These are phyloP conservation scores for Myiozetetes cayanensis DNA, from an alignment of 2,113 vertebrate species.

Conservation along the genomic window DNA sequence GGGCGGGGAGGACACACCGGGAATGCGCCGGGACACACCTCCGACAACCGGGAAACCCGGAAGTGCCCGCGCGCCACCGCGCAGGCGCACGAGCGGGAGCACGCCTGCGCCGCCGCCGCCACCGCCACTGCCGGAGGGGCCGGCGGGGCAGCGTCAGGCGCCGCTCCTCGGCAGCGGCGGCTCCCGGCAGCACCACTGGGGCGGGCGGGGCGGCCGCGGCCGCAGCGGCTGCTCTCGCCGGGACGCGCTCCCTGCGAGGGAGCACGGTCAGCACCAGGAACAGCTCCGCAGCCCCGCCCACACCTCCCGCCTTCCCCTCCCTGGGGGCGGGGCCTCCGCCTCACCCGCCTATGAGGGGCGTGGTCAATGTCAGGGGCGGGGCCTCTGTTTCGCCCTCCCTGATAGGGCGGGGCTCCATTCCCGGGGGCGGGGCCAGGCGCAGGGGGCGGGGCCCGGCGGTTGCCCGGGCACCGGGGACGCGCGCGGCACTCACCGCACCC, in stretches of 20 bases:
- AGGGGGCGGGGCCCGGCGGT: not conserved
- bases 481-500: not conserved
- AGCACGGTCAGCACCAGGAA: not conserved
- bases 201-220: not conserved
- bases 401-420: too few species aligned
- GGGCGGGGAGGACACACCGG: too few species aligned
- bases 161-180: too few species aligned
- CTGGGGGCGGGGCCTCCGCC: not conserved
- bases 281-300: not conserved
- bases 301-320: too few species aligned
- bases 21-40: rapidly evolving
- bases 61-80: not conserved
- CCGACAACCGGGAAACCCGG: not conserved
- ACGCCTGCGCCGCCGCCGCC: not conserved
- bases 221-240: not conserved
- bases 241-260: not conserved
- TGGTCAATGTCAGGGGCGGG: not conserved
- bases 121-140: too few species aligned
- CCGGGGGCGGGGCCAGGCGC: too few species aligned
- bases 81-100: not conserved
- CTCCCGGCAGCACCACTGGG: not conserved
- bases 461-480: not conserved
- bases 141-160: not conserved
- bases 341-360: not conserved
- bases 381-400: too few species aligned